phyloP scores from a whole-genome alignment of 1,140 invertebrate genomes.

The Cepaea nemoralis region DNA sequence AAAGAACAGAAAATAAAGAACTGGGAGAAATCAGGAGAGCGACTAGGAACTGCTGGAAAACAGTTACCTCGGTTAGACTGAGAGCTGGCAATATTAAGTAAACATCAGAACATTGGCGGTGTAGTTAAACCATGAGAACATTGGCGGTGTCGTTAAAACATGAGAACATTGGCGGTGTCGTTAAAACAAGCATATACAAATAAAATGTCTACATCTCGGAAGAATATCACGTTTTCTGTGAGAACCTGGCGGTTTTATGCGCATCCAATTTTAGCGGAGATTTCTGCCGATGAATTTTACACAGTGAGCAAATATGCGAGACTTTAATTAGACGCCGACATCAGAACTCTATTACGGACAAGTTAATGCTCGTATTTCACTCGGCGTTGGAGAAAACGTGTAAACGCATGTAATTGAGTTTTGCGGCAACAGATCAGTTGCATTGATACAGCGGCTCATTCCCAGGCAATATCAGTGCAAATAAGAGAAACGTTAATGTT shows the following conservation, averaged over 20 bases:
- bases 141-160: too few relatives aligned
- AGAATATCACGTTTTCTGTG: too few relatives aligned
- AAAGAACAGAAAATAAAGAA: too few relatives aligned
- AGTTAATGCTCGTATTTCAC: background rate
- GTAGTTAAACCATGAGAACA: too few relatives aligned
- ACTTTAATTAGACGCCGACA: background rate
- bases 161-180: background rate
- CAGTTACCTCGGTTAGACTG: too few relatives aligned
- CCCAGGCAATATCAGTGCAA: too few relatives aligned
- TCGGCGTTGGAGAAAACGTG: background rate
- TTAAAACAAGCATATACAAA: background rate
- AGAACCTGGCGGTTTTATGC: too few relatives aligned
- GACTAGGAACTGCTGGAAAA: too few relatives aligned
- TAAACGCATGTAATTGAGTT: background rate
- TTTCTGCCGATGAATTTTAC: background rate
- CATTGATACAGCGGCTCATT: background rate
- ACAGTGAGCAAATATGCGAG: background rate
- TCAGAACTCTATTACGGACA: background rate
- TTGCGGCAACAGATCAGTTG: background rate
- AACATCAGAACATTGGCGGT: constrained; percentile 5
- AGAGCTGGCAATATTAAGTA: background rate
- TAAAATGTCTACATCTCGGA: too few relatives aligned
- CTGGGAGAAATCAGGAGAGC: too few relatives aligned
- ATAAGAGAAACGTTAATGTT: too few relatives aligned
- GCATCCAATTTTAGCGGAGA: background rate